These are phyloP conservation scores for Perizoma flavofasciatum DNA, from an alignment of 2,888 invertebrate species.

Conservation along the genomic window DNA sequence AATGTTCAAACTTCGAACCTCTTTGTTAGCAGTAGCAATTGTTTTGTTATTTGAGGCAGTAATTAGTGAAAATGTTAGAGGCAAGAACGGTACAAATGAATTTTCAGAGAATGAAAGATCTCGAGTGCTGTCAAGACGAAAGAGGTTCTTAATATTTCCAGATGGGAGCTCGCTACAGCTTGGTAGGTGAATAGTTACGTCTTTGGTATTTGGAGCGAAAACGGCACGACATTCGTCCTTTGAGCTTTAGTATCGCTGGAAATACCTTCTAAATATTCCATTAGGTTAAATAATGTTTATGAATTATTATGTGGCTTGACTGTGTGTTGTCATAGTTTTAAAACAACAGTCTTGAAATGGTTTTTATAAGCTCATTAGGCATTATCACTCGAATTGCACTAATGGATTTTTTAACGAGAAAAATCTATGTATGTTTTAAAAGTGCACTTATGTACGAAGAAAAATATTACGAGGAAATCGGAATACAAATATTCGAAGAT, in stretches of 20 bases:
- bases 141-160: conserved; percentile 84
- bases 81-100: conserved; percentile 49
- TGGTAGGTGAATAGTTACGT: conserved; percentile 65
- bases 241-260: conserved; percentile 31
- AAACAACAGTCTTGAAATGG: conserved; percentile 6
- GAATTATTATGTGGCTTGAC: conserved; percentile 24
- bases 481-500: no score
- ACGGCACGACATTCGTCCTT: conserved; percentile 34
- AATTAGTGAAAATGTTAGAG: conserved; percentile 49
- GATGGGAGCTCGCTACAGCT: conserved; percentile 85
- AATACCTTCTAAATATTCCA: conserved; percentile 36
- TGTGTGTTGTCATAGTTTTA: conserved; percentile 6
- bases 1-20: conserved; percentile 30
- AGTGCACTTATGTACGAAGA: no score
- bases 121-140: conserved; percentile 76
- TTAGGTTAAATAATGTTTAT: conserved; percentile 28
- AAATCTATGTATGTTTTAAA: no score
- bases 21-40: conserved; percentile 37
- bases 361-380: no score
- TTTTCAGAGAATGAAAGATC: conserved; percentile 52
- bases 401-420: no score
- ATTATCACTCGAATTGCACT: no score
- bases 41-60: conserved; percentile 47
- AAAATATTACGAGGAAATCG: no score
- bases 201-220: conserved; percentile 40